Evolutionary conservation across 2,888 invertebrate genomes (phyloP), one percentile per base, ranked within the genome.

Genomic region (Idaea dimidiata): DNA sequence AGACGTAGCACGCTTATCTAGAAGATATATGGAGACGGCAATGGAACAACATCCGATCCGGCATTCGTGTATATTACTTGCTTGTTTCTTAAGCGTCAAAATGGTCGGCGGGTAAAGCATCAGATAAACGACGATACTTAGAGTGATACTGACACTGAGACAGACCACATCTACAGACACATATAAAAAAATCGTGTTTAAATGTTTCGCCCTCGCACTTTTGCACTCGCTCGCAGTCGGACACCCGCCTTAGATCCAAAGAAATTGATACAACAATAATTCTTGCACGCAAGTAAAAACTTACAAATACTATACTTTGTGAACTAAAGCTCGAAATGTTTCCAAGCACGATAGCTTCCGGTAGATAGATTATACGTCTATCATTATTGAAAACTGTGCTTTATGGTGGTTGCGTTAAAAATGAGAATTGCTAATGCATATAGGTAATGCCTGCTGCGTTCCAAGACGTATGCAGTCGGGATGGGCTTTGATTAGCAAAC

Each of bases 401-500:
- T 71, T 78, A 80, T 68, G 16, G 67, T 54, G 17, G 6, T 31
- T 14, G 65, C 43, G 10, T 43, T 79, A 79, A 72, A 76, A 71
- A 62, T 68, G 66, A 73, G 61, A 75, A 72, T 81, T 64, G 56
- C 59, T 65, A 67, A 66, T 66, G 66, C 61, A 70, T 67, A 66
- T n/a, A n/a, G n/a, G n/a, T n/a, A 65, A 70, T 68, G 67, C 24
- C 24, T 24, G 24, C 66, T 64, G 67, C 61, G 61, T 72, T 70
- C 72, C 63, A 63, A 68, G 63, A 63, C 58, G 65, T 63, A 69
- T 64, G 67, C 69, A 67, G 67, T 43, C 14, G 71, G 74, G 80
- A 82, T 82, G 80, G 80, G 78, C 77, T 76, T 79, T 87, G 88
- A 89, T 88, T 89, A 84, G 84, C 86, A 83, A 86, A 85, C 86